Base-by-base conservation (phyloP, 2,113 vertebrate species). In the Taurulus bubalis region DNA sequence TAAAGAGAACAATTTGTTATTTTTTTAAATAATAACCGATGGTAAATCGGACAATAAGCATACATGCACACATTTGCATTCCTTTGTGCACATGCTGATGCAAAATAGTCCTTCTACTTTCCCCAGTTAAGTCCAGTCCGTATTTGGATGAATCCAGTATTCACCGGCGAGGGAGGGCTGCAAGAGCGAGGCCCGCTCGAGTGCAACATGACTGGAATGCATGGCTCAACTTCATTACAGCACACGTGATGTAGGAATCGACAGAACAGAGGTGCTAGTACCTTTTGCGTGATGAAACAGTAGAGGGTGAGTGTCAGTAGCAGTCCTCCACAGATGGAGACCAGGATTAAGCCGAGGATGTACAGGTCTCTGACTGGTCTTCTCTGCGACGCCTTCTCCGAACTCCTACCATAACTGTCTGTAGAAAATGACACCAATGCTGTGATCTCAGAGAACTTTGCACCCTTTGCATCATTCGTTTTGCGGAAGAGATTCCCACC, bases 261-360 rank as follows among this genome's bases (percentile, higher is more conserved):
- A 45, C 62, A 78, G 51, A 75, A 63, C 10, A 66, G 34, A 80
- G 60, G 26, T 15, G 3, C 34, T 18, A 4, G 36, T 93, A 94
- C 93, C 93, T 92, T 94, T 87, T 93, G 87, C 81, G 76, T 73
- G 77, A 93, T 87, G 81, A 94, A 79, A 87, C 89, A 94, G 84
- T 88, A 93, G 85, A 94, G 77, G 15, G 71, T 89, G 40, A 94
- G 67, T 62, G 92, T 79, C 45, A 94, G 70, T 58, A 94, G 89
- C 78, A 93, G 81, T 87, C 91, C 93, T 75, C 92, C 92, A 3
- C 89, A 85, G 89, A 92, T 70, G 30, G 91, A 94, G 42, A 83
- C 55, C 5, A 92, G 82, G 85, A 94, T 92, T 76, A 94, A 92
- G 72, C 91, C 92, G n/a, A 90, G 72, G 82, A 91, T 92, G 87